Evolutionary conservation across 2,113 vertebrate genomes (phyloP), one percentile per base, ranked within the genome.

Genomic region (Dicrurus megarhynchus): DNA sequence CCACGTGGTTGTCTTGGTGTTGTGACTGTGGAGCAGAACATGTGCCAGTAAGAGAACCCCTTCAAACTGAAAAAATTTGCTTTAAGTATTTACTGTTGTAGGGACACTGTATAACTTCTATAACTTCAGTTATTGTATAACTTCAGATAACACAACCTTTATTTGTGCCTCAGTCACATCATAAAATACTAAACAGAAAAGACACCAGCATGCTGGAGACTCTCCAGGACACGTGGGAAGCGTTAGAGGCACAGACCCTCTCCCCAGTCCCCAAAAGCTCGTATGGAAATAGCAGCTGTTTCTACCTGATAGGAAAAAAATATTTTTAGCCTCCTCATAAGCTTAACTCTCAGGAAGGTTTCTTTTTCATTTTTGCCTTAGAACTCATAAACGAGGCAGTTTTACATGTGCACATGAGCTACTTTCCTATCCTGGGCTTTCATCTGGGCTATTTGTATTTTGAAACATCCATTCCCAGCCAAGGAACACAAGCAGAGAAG

Each of bases 1-100:
- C 99, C 99, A 99, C 12, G 99, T 99, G 18, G 99, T 99, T 50
- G 99, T 99, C 98, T 99, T 99, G 87, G 98, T 99, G 98, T 99
- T 99, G 87, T 99, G 99, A 94, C 99, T 99, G 92, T 30, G 94
- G 81, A 97, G 97, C 39, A 97, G 90, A 97, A 90, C 24, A 47
- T 1, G 73, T 13, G 55, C 39, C 92, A 61, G 84, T 96, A 80
- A 59, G 37, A 71, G 7, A 90, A 81, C 16, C 50, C 20, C 17
- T 42, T 70, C 60, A 50, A 19, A 67, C 1, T 13, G 42, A 86
- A 70, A 92, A 84, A 61, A 27, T 39, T 49, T 32, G 53, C 49
- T 86, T 50, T 23, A 73, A 57, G 21, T 52, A 60, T 85, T 67
- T 87, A 37, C 39, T 47, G 2, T 12, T 21, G 18, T 5, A 32